Evolutionary conservation across 2,888 invertebrate genomes (phyloP).

Genomic region (Caenorhabditis drosophilae): DNA sequence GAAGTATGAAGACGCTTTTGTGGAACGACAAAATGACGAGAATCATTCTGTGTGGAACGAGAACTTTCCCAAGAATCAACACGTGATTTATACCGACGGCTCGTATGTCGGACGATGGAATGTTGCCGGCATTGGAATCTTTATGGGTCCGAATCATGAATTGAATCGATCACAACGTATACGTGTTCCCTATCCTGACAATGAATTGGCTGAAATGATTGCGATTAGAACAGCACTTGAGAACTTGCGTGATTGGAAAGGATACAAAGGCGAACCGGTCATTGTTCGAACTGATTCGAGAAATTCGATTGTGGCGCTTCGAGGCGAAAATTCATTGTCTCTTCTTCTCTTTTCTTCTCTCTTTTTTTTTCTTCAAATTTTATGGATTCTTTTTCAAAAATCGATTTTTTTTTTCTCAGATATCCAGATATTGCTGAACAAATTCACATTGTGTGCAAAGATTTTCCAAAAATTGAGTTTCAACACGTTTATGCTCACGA

Average conservation of each 20-base stretch:
- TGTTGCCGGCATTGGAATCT: slow-evolving; percentile 29
- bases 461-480: slow-evolving; percentile 29
- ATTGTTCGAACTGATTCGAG: slow-evolving; percentile 30
- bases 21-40: slow-evolving; percentile 4
- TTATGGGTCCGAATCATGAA: slow-evolving; percentile 25
- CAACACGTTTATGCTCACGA: slow-evolving; percentile 39
- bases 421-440: slow-evolving; percentile 6
- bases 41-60: slow-evolving; percentile 28
- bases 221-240: slow-evolving; percentile 19
- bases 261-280: slow-evolving; percentile 5
- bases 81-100: slow-evolving; percentile 34
- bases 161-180: slow-evolving; percentile 34
- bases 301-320: slow-evolving; percentile 10
- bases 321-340: background rate
- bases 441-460: slow-evolving; percentile 3
- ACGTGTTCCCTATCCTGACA: slow-evolving; percentile 19
- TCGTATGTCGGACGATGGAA: slow-evolving; percentile 6
- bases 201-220: slow-evolving; percentile 27
- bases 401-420: too few relatives aligned
- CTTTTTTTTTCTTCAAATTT: too few relatives aligned
- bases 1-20: slow-evolving; percentile 8
- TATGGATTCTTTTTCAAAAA: too few relatives aligned
- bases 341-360: too few relatives aligned
- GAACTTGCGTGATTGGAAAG: slow-evolving; percentile 6
- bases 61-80: slow-evolving; percentile 15